Base-by-base conservation (phyloP, 2,113 vertebrate genomes). In the Aegithalos caudatus region DNA sequence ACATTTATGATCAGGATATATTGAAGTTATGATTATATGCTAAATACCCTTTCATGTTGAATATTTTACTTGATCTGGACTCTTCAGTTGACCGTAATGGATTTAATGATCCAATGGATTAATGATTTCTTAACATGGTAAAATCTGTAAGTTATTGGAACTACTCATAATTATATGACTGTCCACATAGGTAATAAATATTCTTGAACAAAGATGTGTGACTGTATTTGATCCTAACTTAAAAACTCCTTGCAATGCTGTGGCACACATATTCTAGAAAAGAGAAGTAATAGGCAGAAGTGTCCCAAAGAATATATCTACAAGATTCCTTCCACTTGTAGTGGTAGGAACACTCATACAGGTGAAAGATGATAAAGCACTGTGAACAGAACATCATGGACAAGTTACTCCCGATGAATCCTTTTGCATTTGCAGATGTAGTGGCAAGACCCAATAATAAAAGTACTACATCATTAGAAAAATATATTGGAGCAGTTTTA, bases 181-280 rank as follows among this genome's bases (percentile, higher is more conserved):
- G 72, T 53, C 53, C 66, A 94, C 67, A n/a, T 61, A 94, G 38
- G 35, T 88, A 94, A 67, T 81, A 69, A 72, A 22, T 57, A 84
- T 42, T 96, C 91, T 96, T 54, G 92, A 96, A 91, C 24, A 96
- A 83, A 86, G 58, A n/a, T 60, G 45, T 94, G 62, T 82, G n/a
- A 72, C 22, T 70, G 24, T 91, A 73, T 94, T 94, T 48, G 48
- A 61, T 92, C 44, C 54, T 91, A 95, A 95, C 71, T 96, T 94
- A 86, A 37, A 80, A 37, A 66, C 14, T 57, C 7, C 54, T 86
- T 93, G 71, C 37, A 93, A 60, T 90, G 47, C 71, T 96, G 58
- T 96, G 91, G 86, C 48, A 77, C 21, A 53, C 7, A 8, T 44
- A 33, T 65, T 73, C 45, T 61, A 53, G 22, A 81, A 90, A 33